Conservation (phyloP, 2,797 vertebrate species). For the Melopsittacus undulatus region DNA sequence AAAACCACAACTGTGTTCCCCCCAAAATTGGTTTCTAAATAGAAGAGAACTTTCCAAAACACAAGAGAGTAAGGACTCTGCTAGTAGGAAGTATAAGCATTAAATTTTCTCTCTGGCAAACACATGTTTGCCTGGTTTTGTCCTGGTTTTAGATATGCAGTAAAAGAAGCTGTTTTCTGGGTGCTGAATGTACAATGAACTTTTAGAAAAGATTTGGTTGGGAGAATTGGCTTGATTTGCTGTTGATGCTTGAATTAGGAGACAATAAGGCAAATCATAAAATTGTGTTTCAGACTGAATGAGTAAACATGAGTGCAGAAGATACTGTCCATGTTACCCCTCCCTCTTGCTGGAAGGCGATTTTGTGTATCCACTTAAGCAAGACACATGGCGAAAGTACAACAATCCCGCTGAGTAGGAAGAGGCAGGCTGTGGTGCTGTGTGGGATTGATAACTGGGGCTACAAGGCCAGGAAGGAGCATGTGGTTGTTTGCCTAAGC, state of each 20-base stretch:
- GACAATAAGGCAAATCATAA: neutral
- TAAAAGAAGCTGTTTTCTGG: slow-evolving; percentile 19
- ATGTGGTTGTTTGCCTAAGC: neutral
- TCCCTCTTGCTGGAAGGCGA: neutral
- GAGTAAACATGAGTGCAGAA: neutral
- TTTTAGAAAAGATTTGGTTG: neutral
- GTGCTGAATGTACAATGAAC: neutral
- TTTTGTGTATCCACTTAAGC: neutral
- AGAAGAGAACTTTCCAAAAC: slow-evolving; percentile 23
- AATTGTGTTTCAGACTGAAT: neutral
- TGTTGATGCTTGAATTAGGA: slow-evolving; percentile 39
- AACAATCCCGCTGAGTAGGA: neutral
- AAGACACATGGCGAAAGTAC: neutral
- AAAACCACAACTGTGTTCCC: neutral
- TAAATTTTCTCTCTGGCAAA: slow-evolving; percentile 41
- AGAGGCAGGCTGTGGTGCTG: neutral
- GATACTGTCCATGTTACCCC: neutral
- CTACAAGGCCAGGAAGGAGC: neutral
- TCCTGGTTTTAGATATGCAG: neutral
- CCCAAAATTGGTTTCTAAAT: neutral
- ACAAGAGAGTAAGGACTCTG: slow-evolving; percentile 10
- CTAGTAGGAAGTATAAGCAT: slow-evolving; percentile 12
- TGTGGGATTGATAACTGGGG: neutral
- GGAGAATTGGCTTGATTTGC: slow-evolving; percentile 1
- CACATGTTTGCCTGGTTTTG: neutral